Conservation (phyloP, 1,140 invertebrate species). For the Penaeus japonicus region DNA sequence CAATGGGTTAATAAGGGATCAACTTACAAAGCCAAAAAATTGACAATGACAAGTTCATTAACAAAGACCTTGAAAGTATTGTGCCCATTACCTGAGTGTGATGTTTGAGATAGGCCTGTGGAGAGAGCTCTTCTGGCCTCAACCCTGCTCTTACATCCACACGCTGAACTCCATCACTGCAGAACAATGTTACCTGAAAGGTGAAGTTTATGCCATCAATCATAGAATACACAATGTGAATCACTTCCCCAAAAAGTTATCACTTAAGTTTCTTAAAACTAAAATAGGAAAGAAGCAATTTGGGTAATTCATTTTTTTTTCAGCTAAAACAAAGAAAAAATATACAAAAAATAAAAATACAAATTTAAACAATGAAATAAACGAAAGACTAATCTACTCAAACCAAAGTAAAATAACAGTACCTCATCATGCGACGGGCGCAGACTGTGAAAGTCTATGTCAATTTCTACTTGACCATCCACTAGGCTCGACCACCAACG, state of each 20-base stretch:
- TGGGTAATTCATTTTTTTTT: neutral
- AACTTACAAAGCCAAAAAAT: too few species aligned
- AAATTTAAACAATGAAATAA: neutral
- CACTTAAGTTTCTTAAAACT: too few species aligned
- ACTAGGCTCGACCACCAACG: slow-evolving; percentile 95
- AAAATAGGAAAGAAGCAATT: too few species aligned
- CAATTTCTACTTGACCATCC: slow-evolving; percentile 77
- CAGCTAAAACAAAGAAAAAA: neutral
- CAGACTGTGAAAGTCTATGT: slow-evolving; percentile 83
- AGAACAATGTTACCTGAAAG: slow-evolving; percentile 50
- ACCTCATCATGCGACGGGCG: slow-evolving; percentile 69
- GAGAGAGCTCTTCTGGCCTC: slow-evolving; percentile 74
- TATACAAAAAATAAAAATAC: neutral
- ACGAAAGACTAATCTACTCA: neutral
- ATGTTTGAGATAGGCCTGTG: slow-evolving; percentile 54
- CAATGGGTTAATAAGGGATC: too few species aligned
- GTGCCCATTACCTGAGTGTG: slow-evolving; percentile 47
- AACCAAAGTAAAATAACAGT: neutral
- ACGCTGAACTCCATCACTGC: slow-evolving; percentile 77
- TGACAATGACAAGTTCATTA: too few species aligned
- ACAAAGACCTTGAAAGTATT: too few species aligned
- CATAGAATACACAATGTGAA: neutral
- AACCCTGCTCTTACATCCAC: slow-evolving; percentile 76
- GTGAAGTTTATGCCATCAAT: neutral
- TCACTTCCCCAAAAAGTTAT: neutral